A percentile compares a stretch with the other conserved stretches of the same genome.
Conservation (phyloP, 2,113 vertebrate species). For the Proteles cristata region DNA sequence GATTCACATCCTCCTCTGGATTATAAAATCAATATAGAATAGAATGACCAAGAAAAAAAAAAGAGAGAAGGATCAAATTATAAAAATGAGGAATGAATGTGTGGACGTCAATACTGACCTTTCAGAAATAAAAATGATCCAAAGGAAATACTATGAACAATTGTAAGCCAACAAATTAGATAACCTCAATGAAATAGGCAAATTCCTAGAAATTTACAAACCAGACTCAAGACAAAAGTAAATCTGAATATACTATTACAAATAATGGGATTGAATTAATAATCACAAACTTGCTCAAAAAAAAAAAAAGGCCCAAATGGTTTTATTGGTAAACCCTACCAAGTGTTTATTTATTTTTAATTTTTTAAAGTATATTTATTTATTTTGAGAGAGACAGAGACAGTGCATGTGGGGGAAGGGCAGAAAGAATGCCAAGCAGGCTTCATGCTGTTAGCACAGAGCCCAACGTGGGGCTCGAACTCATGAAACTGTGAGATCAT, state of each 20-base stretch:
- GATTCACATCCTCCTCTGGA: not conserved
- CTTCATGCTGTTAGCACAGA: too few relatives aligned
- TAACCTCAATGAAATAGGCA: not conserved
- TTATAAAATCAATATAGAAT: conserved; percentile 7
- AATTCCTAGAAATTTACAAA: conserved; percentile 23
- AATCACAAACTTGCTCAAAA: not conserved
- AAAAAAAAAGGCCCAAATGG: not conserved
- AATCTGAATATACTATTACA: not conserved
- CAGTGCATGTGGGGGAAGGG: too few relatives aligned
- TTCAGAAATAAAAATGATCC: conserved; percentile 11
- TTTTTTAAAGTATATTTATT: too few relatives aligned
- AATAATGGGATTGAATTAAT: not conserved
- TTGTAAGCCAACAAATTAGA: not conserved
- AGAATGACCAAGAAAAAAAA: not conserved
- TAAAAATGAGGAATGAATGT: not conserved
- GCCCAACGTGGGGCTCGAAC: too few relatives aligned
- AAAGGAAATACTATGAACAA: conserved; percentile 19
- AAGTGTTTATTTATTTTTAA: not conserved
- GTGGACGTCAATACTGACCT: not conserved
- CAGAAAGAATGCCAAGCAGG: too few relatives aligned
- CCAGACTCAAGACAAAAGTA: not conserved
- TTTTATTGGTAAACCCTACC: not conserved
- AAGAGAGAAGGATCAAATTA: not conserved
- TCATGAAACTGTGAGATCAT: too few relatives aligned
- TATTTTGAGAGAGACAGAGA: too few relatives aligned